Conservation (phyloP, 1,140 invertebrate species). For the Melipona quadrifasciata region DNA sequence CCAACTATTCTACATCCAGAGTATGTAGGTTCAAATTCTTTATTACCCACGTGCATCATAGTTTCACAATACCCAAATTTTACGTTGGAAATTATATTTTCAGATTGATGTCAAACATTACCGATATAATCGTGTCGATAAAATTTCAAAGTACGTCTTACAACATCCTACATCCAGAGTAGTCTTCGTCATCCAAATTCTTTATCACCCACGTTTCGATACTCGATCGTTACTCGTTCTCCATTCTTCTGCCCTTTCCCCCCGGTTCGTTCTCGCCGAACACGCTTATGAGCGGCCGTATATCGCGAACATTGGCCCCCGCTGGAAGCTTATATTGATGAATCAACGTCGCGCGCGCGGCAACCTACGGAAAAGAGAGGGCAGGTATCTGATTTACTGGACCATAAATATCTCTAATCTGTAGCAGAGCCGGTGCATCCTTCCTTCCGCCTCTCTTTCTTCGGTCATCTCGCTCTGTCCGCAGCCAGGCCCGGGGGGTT, state of each 20-base stretch:
- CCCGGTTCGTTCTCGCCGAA: too few species aligned
- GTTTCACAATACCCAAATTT: too few species aligned
- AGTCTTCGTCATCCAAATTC: neutral
- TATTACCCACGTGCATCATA: too few species aligned
- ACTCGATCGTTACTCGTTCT: neutral
- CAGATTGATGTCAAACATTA: too few species aligned
- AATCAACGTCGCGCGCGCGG: slow-evolving; percentile 59
- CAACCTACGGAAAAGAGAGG: slow-evolving; percentile 49
- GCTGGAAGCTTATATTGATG: slow-evolving; percentile 61
- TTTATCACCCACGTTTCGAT: slow-evolving; percentile 10
- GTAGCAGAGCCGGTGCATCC: slow-evolving; percentile 50
- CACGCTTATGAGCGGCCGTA: slow-evolving; percentile 28
- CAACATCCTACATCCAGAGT: too few species aligned
- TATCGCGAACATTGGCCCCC: slow-evolving; percentile 22
- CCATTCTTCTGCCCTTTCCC: neutral
- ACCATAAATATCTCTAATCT: slow-evolving; percentile 77
- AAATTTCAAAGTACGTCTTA: too few species aligned
- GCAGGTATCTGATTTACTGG: slow-evolving; percentile 74
- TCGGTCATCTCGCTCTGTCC: slow-evolving; percentile 10
- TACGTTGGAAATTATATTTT: too few species aligned
- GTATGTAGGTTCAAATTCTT: too few species aligned
- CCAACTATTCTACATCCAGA: too few species aligned
- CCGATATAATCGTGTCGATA: too few species aligned
- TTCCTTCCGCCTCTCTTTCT: slow-evolving; percentile 48
- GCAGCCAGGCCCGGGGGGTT: neutral